These are phyloP conservation scores for Panorpa germanica DNA, from an alignment of 2,888 invertebrate species.

Conservation along the genomic window DNA sequence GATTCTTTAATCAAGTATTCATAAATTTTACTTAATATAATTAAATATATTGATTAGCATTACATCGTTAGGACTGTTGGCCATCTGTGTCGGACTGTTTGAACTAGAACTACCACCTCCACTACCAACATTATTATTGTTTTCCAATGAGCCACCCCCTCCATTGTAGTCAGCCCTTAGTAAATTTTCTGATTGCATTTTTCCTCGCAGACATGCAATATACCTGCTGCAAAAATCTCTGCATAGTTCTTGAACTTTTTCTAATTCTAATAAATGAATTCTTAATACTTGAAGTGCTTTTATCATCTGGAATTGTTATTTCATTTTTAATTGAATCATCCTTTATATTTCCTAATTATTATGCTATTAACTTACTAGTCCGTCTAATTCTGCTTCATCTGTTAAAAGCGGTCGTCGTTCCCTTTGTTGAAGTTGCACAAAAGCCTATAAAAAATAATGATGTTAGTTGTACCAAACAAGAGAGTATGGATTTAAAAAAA, in stretches of 20 bases:
- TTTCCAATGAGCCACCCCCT: slow-evolving; percentile 21
- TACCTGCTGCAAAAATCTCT: slow-evolving; percentile 89
- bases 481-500: slow-evolving; percentile 1
- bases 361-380: slow-evolving; percentile 42
- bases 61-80: slow-evolving; percentile 16
- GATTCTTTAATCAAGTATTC: too few relatives aligned
- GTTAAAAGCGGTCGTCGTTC: slow-evolving; percentile 72
- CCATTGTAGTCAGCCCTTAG: slow-evolving; percentile 61
- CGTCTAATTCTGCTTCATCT: slow-evolving; percentile 88
- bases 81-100: slow-evolving; percentile 25
- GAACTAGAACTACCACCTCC: slow-evolving; percentile 27
- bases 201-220: slow-evolving; percentile 75
- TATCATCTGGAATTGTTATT: slow-evolving; percentile 41
- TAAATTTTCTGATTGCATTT: slow-evolving; percentile 79
- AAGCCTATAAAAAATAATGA: slow-evolving; percentile 32
- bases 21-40: too few relatives aligned
- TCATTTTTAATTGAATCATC: slow-evolving; percentile 2
- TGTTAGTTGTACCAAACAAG: background rate
- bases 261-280: slow-evolving; percentile 80
- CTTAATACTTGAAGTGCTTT: slow-evolving; percentile 78
- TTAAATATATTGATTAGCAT: too few relatives aligned
- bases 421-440: slow-evolving; percentile 76
- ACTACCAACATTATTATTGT: slow-evolving; percentile 27
- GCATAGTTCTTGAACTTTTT: slow-evolving; percentile 88
- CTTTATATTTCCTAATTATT: slow-evolving; percentile 2